Percentiles rank a stretch among this genome's conserved stretches.
Conservation (phyloP, 2,888 invertebrate species). For the Lapara coniferarum region DNA sequence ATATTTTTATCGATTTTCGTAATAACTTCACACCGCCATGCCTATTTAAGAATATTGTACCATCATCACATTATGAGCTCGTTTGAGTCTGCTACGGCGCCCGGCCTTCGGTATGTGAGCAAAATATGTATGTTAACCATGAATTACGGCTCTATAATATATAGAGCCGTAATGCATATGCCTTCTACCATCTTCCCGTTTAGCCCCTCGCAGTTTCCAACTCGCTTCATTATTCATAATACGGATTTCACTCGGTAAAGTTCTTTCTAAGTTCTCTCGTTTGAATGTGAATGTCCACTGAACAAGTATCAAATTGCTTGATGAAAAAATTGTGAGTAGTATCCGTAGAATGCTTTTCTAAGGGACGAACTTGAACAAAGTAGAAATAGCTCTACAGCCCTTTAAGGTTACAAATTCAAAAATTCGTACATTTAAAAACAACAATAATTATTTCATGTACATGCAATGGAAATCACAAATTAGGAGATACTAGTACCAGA, state of each 20-base stretch:
- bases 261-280: constrained; percentile 1
- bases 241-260: constrained; percentile 32
- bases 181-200: constrained; percentile 40
- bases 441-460: too few species aligned
- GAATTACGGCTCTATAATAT: constrained; percentile 42
- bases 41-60: too few species aligned
- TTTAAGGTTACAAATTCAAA: too few species aligned
- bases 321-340: background rate
- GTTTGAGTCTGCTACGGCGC: too few species aligned
- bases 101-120: too few species aligned
- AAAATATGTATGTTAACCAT: constrained; percentile 35
- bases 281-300: background rate
- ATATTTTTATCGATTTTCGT: too few species aligned
- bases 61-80: too few species aligned
- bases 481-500: too few species aligned
- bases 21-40: too few species aligned
- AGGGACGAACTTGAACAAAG: background rate
- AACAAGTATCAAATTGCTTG: background rate
- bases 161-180: constrained; percentile 32
- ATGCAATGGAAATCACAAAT: too few species aligned
- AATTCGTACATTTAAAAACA: too few species aligned
- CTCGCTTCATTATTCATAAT: constrained; percentile 69
- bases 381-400: background rate
- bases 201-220: constrained; percentile 50
- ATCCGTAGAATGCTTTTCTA: background rate